Conservation (phyloP, 2,797 vertebrate genomes). For the Austrolebias charrua region DNA sequence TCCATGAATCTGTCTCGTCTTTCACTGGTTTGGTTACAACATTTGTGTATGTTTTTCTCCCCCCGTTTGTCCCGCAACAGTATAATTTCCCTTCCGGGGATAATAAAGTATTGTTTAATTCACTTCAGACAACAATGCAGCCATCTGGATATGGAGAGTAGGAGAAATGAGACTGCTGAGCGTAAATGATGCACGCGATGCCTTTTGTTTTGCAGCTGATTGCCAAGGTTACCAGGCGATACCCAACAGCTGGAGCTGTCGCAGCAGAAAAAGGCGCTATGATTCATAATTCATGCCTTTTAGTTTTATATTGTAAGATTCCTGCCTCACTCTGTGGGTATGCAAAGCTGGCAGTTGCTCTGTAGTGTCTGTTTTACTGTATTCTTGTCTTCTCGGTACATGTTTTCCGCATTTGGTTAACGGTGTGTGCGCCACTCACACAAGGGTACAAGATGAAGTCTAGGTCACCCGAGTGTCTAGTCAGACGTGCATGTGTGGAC, state of each 20-base stretch:
- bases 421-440: background rate
- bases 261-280: constrained; percentile 59
- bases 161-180: constrained; percentile 58
- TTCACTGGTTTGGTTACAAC: background rate
- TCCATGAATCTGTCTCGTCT: background rate
- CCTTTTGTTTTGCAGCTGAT: constrained; percentile 74
- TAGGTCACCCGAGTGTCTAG: constrained; percentile 31
- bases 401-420: background rate
- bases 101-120: constrained; percentile 11
- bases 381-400: background rate
- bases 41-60: background rate
- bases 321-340: constrained; percentile 15
- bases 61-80: background rate
- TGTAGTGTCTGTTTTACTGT: background rate
- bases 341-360: constrained; percentile 15
- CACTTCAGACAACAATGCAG: constrained; percentile 58
- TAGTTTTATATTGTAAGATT: constrained; percentile 26
- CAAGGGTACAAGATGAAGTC: constrained; percentile 22
- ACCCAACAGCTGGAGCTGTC: constrained; percentile 59
- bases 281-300: constrained; percentile 52
- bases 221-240: constrained; percentile 76
- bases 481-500: constrained; percentile 49
- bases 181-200: constrained; percentile 58
- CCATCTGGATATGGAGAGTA: constrained; percentile 71
- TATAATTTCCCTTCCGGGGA: background rate